Evolutionary conservation across 2,113 vertebrate species (phyloP).

Genomic region (Neolamprologus devosi): DNA sequence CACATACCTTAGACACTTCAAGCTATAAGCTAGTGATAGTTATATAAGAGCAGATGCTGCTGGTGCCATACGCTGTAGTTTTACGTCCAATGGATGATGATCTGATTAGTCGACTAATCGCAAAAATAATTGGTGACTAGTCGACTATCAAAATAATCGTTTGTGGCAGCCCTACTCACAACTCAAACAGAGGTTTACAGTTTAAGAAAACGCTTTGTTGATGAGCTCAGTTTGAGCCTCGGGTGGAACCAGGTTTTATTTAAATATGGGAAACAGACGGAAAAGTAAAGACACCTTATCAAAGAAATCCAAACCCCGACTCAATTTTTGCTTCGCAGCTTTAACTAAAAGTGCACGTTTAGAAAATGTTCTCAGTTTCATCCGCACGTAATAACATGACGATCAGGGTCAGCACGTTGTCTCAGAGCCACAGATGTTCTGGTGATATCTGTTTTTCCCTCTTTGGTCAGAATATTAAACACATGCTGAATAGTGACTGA

Average conservation of each 20-base stretch:
- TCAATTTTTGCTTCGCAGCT: not conserved
- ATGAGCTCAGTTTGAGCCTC: not conserved
- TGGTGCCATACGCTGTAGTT: too few species aligned
- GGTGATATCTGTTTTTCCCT: not conserved
- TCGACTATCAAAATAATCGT: too few species aligned
- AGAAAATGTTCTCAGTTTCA: not conserved
- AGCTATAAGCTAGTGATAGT: too few species aligned
- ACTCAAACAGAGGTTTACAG: not conserved
- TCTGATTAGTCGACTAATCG: too few species aligned
- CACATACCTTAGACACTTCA: rapidly evolving
- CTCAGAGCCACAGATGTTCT: not conserved
- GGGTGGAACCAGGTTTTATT: not conserved
- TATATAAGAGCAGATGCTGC: too few species aligned
- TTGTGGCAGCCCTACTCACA: not conserved
- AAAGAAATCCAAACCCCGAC: not conserved
- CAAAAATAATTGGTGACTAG: too few species aligned
- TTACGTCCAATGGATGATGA: too few species aligned
- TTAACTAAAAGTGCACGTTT: not conserved
- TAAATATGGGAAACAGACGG: not conserved
- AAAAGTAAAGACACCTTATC: not conserved
- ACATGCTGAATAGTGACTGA: not conserved
- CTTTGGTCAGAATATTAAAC: not conserved
- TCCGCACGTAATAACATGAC: not conserved
- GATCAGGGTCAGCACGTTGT: not conserved
- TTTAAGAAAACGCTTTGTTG: not conserved